phyloP scores from a whole-genome alignment of 2,113 vertebrate species.

The Nothocercus julius region DNA sequence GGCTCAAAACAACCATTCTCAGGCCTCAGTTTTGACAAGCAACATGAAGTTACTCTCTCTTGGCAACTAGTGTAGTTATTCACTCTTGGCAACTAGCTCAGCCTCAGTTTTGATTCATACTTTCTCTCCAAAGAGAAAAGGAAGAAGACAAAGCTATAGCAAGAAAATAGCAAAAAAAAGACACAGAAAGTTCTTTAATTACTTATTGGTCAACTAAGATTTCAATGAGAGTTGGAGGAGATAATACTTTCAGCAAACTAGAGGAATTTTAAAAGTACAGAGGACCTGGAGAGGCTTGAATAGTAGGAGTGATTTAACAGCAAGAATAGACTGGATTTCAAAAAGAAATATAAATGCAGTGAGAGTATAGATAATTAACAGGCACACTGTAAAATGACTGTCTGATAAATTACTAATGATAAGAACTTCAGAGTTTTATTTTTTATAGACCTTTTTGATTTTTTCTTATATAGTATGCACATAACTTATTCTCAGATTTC shows the following conservation, averaged over 20 bases:
- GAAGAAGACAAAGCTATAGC: not conserved
- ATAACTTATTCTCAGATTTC: slow-evolving; percentile 7
- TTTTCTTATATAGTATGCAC: not conserved
- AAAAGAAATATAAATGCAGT: slow-evolving; percentile 22
- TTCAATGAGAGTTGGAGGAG: not conserved
- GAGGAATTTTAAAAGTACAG: not conserved
- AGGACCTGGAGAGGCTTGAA: not conserved
- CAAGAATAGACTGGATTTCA: not conserved
- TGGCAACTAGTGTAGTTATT: no score
- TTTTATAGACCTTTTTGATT: not conserved
- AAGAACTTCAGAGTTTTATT: not conserved
- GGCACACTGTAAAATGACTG: not conserved
- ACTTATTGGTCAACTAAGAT: not conserved
- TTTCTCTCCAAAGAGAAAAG: not conserved
- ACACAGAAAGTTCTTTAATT: not conserved
- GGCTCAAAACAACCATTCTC: not conserved
- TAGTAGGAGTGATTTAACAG: not conserved
- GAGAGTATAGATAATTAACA: not conserved
- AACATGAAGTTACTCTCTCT: not conserved
- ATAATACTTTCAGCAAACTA: not conserved
- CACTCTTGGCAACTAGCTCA: not conserved
- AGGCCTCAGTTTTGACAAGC: not conserved
- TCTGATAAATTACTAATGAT: slow-evolving; percentile 27
- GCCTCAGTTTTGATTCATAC: not conserved
- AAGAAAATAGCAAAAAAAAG: not conserved